phyloP scores from a whole-genome alignment of 1,140 invertebrate genomes.

The Bicyclus anynana region DNA sequence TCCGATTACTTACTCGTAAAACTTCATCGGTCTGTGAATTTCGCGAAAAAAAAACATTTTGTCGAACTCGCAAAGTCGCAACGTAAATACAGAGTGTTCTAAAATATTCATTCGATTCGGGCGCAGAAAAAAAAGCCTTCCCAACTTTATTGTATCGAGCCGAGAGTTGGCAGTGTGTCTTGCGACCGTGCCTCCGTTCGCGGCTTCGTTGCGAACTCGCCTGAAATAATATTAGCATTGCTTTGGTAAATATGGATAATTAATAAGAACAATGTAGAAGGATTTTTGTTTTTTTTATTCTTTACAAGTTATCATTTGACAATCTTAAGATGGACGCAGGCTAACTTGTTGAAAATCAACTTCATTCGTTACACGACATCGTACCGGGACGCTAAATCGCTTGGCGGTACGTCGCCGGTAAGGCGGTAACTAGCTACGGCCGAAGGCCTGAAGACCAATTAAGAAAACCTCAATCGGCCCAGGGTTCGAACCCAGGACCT shows the following conservation, averaged over 20 bases:
- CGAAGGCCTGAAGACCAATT: no score
- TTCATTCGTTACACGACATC: no score
- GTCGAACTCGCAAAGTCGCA: conserved; percentile 29
- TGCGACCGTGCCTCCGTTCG: conserved; percentile 21
- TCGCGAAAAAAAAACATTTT: conserved; percentile 34
- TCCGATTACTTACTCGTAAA: conserved; percentile 19
- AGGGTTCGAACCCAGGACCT: no score
- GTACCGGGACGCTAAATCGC: no score
- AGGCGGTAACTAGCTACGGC: no score
- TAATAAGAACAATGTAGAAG: neutral
- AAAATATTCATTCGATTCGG: conserved; percentile 39
- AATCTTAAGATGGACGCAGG: no score
- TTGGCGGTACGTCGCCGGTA: no score
- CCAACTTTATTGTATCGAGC: conserved; percentile 41
- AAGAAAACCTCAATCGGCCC: no score
- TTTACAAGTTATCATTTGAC: no score
- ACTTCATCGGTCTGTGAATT: conserved; percentile 29
- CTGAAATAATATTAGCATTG: conserved; percentile 48
- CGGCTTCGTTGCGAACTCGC: conserved; percentile 39
- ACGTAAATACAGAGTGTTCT: conserved; percentile 43
- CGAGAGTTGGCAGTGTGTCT: conserved; percentile 41
- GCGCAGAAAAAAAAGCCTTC: conserved; percentile 31
- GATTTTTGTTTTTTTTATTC: no score
- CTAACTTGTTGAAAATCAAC: no score
- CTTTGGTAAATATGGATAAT: conserved; percentile 22